phyloP scores from a whole-genome alignment of 2,888 invertebrate genomes.

The Plemyria rubiginata region DNA sequence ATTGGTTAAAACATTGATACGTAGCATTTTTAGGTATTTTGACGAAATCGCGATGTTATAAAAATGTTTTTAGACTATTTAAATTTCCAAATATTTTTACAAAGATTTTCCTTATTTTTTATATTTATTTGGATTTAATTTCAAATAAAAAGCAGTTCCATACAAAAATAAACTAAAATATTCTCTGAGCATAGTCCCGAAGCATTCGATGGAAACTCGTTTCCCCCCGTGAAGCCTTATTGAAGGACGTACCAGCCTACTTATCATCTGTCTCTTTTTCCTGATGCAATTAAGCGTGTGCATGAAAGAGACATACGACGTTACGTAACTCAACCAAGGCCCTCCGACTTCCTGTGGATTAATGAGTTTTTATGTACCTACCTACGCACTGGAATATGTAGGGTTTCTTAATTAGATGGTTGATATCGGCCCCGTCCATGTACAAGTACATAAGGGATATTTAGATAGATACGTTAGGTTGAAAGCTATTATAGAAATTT shows the following conservation, averaged over 20 bases:
- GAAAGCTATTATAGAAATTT: slow-evolving; percentile 42
- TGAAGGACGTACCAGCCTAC: slow-evolving; percentile 69
- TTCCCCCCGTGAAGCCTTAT: slow-evolving; percentile 74
- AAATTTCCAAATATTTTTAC: not conserved
- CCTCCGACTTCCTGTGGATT: slow-evolving; percentile 60
- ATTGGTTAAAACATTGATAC: too few relatives aligned
- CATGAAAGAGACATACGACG: slow-evolving; percentile 55
- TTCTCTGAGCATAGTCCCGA: slow-evolving; percentile 62
- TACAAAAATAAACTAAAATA: slow-evolving; percentile 34
- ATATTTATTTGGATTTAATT: not conserved
- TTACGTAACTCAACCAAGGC: slow-evolving; percentile 54
- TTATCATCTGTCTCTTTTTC: slow-evolving; percentile 70
- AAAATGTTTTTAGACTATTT: not conserved
- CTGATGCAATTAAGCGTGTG: slow-evolving; percentile 43
- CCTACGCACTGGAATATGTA: slow-evolving; percentile 55
- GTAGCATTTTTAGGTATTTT: too few relatives aligned
- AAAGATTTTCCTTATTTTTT: slow-evolving; percentile 1
- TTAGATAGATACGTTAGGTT: slow-evolving; percentile 43
- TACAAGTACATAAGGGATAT: slow-evolving; percentile 43
- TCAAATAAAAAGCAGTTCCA: slow-evolving; percentile 8
- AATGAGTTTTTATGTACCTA: slow-evolving; percentile 57
- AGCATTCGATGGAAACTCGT: slow-evolving; percentile 77
- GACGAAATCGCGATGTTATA: too few relatives aligned
- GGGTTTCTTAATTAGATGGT: slow-evolving; percentile 58
- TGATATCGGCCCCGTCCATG: slow-evolving; percentile 46